A percentile compares a stretch with the other conserved stretches of the same genome.
phyloP scores from a whole-genome alignment of 2,888 invertebrate species.

The Hipparchia sbordonii region DNA sequence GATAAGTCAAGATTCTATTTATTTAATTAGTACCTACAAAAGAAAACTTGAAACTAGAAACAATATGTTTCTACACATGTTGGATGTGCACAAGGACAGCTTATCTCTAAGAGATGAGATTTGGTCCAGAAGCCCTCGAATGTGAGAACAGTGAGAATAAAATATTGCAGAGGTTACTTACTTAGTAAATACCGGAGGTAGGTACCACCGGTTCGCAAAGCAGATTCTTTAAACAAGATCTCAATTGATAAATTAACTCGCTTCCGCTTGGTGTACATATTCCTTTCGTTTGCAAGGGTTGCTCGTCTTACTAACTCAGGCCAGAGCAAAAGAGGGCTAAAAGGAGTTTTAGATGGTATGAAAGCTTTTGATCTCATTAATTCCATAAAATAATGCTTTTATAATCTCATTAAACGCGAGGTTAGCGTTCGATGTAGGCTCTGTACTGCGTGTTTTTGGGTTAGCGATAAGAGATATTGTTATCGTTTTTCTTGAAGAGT shows the following conservation, averaged over 20 bases:
- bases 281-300: constrained; percentile 48
- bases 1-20: too few species aligned
- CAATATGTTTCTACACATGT: too few species aligned
- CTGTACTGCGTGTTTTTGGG: constrained; percentile 55
- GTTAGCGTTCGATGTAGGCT: constrained; percentile 83
- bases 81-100: too few species aligned
- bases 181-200: too few species aligned
- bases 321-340: constrained; percentile 79
- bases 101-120: too few species aligned
- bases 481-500: background rate
- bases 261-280: background rate
- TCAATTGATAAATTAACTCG: background rate
- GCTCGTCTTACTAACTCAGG: constrained; percentile 80
- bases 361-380: constrained; percentile 90
- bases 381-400: constrained; percentile 88
- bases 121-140: too few species aligned
- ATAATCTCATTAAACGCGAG: constrained; percentile 90
- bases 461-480: constrained; percentile 54
- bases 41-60: too few species aligned
- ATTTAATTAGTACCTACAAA: too few species aligned
- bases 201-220: too few species aligned
- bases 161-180: too few species aligned
- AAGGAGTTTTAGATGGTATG: constrained; percentile 83
- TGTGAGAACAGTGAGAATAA: too few species aligned
- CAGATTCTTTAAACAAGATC: background rate